Evolutionary conservation across 2,113 vertebrate species (phyloP), one percentile per base, ranked within the genome.

Genomic region (Mystacornis crossleyi): DNA sequence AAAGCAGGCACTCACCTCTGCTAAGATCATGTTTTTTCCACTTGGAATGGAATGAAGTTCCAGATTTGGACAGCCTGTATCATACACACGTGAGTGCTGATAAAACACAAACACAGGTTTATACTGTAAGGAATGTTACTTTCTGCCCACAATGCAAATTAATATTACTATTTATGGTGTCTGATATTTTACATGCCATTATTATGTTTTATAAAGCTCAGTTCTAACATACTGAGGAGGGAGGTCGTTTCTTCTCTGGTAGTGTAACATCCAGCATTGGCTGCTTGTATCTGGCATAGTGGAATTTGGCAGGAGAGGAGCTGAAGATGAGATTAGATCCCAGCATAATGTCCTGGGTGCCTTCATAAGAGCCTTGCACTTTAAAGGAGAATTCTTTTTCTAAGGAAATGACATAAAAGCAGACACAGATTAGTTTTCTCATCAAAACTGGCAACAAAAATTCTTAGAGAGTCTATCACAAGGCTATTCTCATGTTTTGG

Each of bases 271-370:
- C 96, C 72, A 97, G 53, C 0, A 0, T 36, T 73, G 95, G 96
- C 55, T 97, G 95, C 60, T 92, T 97, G 66, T 97, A 97, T 94
- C 86, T 96, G 77, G 78, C 90, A 36, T 97, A 97, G 60, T 97
- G 97, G 80, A 97, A 97, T 93, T 64, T 94, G 16, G 75, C 94
- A 85, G 89, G 89, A 73, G 48, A 74, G n/a, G 72, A 78, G n/a
- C 36, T 70, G 75, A 87, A 86, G 38, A 40, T 4, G 20, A 42
- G 89, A 33, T 94, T 71, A 79, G 91, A 83, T 61, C 81, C 81
- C 55, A 96, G 24, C 34, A 25, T 75, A 47, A 96, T 47, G 23
- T 85, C 84, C 60, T 97, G 97, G 4, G 92, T 86, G 43, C 80
- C 93, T 74, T 97, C 97, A 0, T 97, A 95, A 36, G 97, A 97